Conservation (phyloP, 1,140 invertebrate species). For the Philaenus spumarius region DNA sequence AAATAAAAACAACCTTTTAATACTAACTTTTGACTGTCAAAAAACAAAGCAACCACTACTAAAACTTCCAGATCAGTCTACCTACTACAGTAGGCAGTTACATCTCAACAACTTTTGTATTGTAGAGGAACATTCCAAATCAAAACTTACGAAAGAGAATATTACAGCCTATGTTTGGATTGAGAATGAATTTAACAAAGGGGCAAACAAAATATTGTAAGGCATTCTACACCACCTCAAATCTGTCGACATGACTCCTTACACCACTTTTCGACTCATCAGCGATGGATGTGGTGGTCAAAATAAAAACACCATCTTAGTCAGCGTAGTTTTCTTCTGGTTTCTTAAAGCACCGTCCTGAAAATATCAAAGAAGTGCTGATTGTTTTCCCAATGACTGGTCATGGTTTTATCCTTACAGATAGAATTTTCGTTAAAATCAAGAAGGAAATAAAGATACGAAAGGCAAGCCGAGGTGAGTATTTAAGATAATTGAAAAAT, state of each 20-base stretch:
- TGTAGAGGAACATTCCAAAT: constrained; percentile 27
- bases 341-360: constrained; percentile 24
- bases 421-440: constrained; percentile 33
- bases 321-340: constrained; percentile 28
- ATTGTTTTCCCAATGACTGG: constrained; percentile 29
- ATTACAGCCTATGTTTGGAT: constrained; percentile 32
- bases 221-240: constrained; percentile 30
- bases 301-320: constrained; percentile 28
- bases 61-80: constrained; percentile 34
- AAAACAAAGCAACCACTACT: constrained; percentile 34
- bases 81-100: constrained; percentile 33
- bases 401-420: constrained; percentile 33
- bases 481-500: too few relatives aligned
- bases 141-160: constrained; percentile 23
- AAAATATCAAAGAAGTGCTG: constrained; percentile 27
- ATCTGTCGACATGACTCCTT: constrained; percentile 22
- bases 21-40: too few relatives aligned
- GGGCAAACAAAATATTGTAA: constrained; percentile 31
- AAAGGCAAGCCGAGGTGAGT: constrained; percentile 27
- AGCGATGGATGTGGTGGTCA: too few relatives aligned
- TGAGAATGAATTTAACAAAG: constrained; percentile 30
- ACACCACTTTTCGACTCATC: constrained; percentile 26
- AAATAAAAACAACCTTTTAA: constrained; percentile 39
- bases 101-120: constrained; percentile 36
- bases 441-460: constrained; percentile 31